Evolutionary conservation across 2,797 vertebrate species (phyloP).

Genomic region (Tenualosa thibaudeaui): DNA sequence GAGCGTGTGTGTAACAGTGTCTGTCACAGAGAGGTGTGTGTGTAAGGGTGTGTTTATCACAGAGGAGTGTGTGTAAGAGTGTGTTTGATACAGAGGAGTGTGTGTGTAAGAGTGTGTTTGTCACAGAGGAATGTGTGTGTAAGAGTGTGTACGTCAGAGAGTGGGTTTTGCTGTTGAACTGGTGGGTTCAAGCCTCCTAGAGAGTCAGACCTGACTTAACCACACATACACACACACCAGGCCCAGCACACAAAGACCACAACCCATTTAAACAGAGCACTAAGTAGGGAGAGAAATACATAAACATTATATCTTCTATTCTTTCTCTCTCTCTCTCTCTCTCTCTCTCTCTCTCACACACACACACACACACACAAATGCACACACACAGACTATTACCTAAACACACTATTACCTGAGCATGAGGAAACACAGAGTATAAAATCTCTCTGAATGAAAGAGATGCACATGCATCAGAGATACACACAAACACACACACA

Average conservation of each 20-base stretch:
- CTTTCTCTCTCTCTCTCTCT: background rate
- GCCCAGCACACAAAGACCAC: background rate
- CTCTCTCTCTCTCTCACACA: too few relatives aligned
- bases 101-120: background rate
- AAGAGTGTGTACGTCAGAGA: background rate
- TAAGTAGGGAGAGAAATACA: too few relatives aligned
- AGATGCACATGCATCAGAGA: too few relatives aligned
- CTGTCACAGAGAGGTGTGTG: background rate
- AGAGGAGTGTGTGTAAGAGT: background rate
- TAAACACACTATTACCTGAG: background rate
- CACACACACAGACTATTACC: background rate
- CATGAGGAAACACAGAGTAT: background rate
- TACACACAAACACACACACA: too few relatives aligned
- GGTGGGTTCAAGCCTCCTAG: background rate
- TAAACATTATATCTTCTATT: too few relatives aligned
- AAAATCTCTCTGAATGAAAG: too few relatives aligned
- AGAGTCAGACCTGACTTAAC: background rate
- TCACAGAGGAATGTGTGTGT: background rate
- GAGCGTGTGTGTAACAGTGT: background rate
- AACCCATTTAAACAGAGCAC: background rate
- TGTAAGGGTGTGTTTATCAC: background rate
- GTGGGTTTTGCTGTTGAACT: background rate
- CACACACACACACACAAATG: background rate
- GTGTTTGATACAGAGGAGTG: background rate
- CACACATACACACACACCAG: background rate